Evolutionary conservation across 2,888 invertebrate genomes (phyloP), one percentile per base, ranked within the genome.

Genomic region (Myopa tessellatipennis): DNA sequence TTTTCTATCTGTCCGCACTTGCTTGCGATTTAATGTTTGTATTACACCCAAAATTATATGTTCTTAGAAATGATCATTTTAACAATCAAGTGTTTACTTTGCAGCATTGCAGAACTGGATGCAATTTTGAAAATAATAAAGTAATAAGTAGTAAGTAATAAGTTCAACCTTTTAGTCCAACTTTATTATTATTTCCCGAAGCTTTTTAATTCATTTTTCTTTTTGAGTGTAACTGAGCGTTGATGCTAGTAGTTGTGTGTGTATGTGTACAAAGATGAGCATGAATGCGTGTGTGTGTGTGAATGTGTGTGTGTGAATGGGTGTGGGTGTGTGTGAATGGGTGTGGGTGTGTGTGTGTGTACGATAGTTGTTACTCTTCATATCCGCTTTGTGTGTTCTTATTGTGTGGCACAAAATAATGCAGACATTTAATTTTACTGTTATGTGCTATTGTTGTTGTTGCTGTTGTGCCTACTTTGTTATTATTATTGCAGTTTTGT

Each of bases 341-440:
- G 69, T 70, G 70, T 70, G 18, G 50, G 58, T 36, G 52, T 40
- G 75, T 63, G 68, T 60, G 61, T 75, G 14, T 76, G 61, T 70
- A 38, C 12, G 38, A 34, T 14, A 34, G 36, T 34, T 6, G 63
- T 75, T 67, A 38, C 45, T 76, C 60, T 71, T 55, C 61, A 69
- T 75, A 75, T 75, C 75, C 60, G 58, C 69, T 69, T 75, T 69
- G 69, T 73, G 45, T 73, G 70, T 55, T 70, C 70, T 38, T n/a
- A 67, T 67, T 67, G 67, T 67, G 60, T 60, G 72, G 3, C 65
- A 45, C 45, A 58, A 60, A 75, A 77, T 79, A 78, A 79, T 85
- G 85, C 86, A 84, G 82, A 86, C 85, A 85, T 85, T 85, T 86
- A 86, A 86, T 85, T 85, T 85, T 85, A 85, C 86, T 85, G 86